These are phyloP conservation scores for Acanthurus lineatus DNA, from an alignment of 2,797 vertebrate genomes.

Conservation along the genomic window DNA sequence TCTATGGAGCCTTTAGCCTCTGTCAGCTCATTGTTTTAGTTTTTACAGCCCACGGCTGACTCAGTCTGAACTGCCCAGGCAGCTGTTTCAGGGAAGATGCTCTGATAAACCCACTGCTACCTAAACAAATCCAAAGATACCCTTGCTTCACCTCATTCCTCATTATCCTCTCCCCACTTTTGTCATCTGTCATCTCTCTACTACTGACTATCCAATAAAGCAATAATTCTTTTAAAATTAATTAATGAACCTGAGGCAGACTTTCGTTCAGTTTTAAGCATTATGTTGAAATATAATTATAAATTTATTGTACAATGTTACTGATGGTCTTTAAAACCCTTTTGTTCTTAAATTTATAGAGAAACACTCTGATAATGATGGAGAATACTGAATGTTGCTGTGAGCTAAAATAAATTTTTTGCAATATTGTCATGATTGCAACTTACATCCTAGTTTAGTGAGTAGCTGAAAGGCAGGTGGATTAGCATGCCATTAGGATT, in stretches of 20 bases:
- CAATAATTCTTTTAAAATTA: neutral
- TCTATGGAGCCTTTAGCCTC: neutral
- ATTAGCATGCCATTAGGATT: slow-evolving; percentile 36
- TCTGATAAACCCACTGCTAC: too few species aligned
- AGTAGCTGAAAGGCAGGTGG: slow-evolving; percentile 26
- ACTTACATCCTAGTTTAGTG: slow-evolving; percentile 34
- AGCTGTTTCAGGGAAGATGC: too few species aligned
- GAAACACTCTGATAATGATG: neutral
- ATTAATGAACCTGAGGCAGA: neutral
- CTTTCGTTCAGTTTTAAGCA: neutral
- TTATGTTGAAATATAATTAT: neutral
- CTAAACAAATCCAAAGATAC: too few species aligned
- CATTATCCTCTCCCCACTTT: neutral
- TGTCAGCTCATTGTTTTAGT: neutral
- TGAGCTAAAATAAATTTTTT: slow-evolving; percentile 1
- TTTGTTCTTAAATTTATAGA: slow-evolving; percentile 3
- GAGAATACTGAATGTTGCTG: neutral
- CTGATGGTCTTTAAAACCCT: neutral
- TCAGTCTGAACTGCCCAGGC: too few species aligned
- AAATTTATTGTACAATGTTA: neutral
- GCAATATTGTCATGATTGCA: slow-evolving; percentile 4
- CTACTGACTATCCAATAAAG: neutral
- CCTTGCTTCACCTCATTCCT: neutral
- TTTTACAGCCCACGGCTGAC: neutral
- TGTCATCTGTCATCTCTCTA: neutral